Base-by-base conservation (phyloP, 1,140 invertebrate genomes). In the Drosophila simulans region DNA sequence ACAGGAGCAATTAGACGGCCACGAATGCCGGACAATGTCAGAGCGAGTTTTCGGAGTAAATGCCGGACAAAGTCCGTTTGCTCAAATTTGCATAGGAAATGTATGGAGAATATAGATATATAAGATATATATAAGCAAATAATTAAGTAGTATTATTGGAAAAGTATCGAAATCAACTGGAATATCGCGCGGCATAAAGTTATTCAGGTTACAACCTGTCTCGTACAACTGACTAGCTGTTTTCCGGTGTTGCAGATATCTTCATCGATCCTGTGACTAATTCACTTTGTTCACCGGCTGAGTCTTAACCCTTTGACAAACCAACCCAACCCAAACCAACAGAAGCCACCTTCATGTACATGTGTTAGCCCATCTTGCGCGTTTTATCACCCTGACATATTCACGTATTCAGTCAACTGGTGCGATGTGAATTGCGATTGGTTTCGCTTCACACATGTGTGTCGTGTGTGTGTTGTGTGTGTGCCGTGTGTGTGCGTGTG, bases 381-480 rank as follows among this genome's bases (percentile, higher is more conserved):
- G 15, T 13, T 49, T 49, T 52, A 52, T 37, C 37, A 49, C 25
- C 59, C 62, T 54, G 34, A 54, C 45, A 48, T 58, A 60, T 75
- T 76, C 56, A 80, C 46, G 35, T 39, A 65, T 65, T 64, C 43
- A 37, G 51, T 64, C 64, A 60, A 81, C 77, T 77, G 77, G 74
- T 78, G 74, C 69, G 73, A 46, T 53, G 54, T 69, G 54, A 75
- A 86, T 76, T 75, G 58, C 83, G 79, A 86, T 86, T 86, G 82
- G 82, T 83, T 83, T 80, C 70, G 85, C 82, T 53, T 64, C 13
- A 55, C 27, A 58, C 70, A 58, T 52, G 34, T 60, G 54, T 48
- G 17, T 12, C 31, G 40, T n/a, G 3, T 37, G 35, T 37, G 11
- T 13, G 37, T 1, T 37, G 35, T n/a, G 3, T 39, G 37, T 39